Evolutionary conservation across 1,140 invertebrate genomes (phyloP).

Genomic region (Ceratina australensis): DNA sequence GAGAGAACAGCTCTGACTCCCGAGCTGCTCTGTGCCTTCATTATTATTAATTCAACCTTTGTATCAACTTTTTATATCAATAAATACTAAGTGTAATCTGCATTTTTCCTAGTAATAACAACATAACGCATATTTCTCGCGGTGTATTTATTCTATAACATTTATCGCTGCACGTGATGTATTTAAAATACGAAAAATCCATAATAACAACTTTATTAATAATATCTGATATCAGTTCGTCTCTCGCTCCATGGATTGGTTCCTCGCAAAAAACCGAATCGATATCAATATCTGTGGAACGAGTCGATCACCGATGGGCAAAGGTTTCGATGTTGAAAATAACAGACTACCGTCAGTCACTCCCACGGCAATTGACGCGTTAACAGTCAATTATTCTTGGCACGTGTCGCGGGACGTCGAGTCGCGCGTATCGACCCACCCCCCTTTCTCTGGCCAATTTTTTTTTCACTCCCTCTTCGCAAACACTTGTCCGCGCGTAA

Average conservation of each 20-base stretch:
- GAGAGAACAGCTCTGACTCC: too few species aligned
- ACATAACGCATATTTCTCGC: too few species aligned
- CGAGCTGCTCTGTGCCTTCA: too few species aligned
- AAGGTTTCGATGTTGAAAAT: not conserved
- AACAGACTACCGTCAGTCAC: slow-evolving; percentile 26
- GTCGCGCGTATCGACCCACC: not conserved
- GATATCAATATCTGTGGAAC: slow-evolving; percentile 17
- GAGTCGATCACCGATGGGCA: slow-evolving; percentile 11
- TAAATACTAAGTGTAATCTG: too few species aligned
- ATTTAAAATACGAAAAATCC: too few species aligned
- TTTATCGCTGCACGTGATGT: too few species aligned
- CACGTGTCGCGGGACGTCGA: slow-evolving; percentile 23
- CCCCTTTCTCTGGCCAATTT: not conserved
- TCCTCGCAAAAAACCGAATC: not conserved
- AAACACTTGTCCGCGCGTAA: slow-evolving; percentile 31
- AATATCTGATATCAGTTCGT: too few species aligned
- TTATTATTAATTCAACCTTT: too few species aligned
- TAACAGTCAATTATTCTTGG: slow-evolving; percentile 47
- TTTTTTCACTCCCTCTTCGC: not conserved
- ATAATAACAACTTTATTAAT: too few species aligned
- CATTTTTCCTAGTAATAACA: too few species aligned
- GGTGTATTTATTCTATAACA: too few species aligned
- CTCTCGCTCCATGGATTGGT: not conserved
- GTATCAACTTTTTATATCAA: too few species aligned
- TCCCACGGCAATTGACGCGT: slow-evolving; percentile 29